Base-by-base conservation (phyloP, 2,888 invertebrate genomes). In the Sarcophaga subvicina region DNA sequence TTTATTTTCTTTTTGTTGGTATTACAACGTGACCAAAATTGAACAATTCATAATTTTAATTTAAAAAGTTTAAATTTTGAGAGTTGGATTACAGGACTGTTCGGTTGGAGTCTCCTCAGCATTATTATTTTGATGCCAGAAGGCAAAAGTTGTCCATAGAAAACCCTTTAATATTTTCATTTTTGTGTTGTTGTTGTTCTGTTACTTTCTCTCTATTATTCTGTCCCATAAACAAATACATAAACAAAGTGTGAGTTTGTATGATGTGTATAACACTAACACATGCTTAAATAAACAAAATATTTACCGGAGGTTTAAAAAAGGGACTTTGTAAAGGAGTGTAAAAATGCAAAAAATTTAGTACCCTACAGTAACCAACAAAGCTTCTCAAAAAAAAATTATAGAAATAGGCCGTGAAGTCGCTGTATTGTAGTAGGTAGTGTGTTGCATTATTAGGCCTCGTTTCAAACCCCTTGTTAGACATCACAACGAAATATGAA, bases 1-100 rank as follows among this genome's bases (percentile, higher is more conserved):
- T 69, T 37, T 2, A 59, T 71, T 71, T 71, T 17, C 27, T 59
- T 62, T 17, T 54, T 54, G 37, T 47, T 66, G 8, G 69, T 49
- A 64, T 60, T 76, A 49, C 87, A 83, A 85, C 85, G 87, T 85
- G 86, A 85, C 83, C 83, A 86, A 88, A 89, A 87, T 89, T 88
- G 86, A 88, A 89, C 88, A 89, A 89, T 89, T 89, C 88, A 89
- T 89, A 89, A 89, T 89, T 89, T 89, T 89, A 89, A 89, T 89
- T 89, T 89, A 88, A 89, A 89, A 89, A 89, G 83, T 89, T 89
- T 89, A 82, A 37, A 63, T 83, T 83, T 83, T 54, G 5, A 20
- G 20, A n/a, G 62, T 47, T 76, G 27, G 8, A 27, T 20, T 59
- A 47, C 20, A 72, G 72, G 72, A 37, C 37, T 10, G 37, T 8